phyloP scores from a whole-genome alignment of 2,113 vertebrate species.

The Balaenoptera acutorostrata region DNA sequence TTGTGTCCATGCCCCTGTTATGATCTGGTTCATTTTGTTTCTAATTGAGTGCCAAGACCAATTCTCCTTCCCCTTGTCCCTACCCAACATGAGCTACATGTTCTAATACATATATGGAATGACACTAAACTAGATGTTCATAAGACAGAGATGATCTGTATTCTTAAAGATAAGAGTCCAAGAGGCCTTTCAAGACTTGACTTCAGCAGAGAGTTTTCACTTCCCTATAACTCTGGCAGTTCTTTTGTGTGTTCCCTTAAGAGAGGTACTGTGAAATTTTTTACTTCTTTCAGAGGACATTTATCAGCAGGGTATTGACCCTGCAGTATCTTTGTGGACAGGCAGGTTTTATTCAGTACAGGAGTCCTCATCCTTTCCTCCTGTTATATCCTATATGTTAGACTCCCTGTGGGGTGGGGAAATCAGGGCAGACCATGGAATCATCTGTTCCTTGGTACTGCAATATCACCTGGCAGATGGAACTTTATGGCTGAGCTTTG shows the following conservation, averaged over 20 bases:
- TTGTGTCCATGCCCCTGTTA: background rate
- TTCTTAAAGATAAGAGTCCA: background rate
- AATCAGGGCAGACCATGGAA: background rate
- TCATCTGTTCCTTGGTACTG: conserved; percentile 18
- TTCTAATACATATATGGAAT: background rate
- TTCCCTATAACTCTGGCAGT: background rate
- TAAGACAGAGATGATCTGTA: background rate
- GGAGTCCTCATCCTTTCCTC: background rate
- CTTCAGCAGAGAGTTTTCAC: background rate
- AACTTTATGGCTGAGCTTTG: background rate
- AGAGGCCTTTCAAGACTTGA: background rate
- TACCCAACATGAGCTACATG: background rate
- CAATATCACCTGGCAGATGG: conserved; percentile 34
- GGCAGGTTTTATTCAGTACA: background rate
- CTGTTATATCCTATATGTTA: background rate
- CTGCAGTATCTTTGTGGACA: background rate
- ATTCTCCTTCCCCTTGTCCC: background rate
- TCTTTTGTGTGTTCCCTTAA: background rate
- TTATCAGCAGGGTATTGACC: background rate
- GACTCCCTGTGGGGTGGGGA: background rate
- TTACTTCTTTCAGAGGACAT: background rate
- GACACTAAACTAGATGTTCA: background rate
- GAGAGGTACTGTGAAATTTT: background rate
- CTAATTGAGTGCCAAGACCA: background rate
- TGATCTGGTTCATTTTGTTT: background rate